Percentiles rank a stretch among this genome's conserved stretches.
Conservation (phyloP, 2,888 invertebrate genomes). For the Melinopterus prodromus region DNA sequence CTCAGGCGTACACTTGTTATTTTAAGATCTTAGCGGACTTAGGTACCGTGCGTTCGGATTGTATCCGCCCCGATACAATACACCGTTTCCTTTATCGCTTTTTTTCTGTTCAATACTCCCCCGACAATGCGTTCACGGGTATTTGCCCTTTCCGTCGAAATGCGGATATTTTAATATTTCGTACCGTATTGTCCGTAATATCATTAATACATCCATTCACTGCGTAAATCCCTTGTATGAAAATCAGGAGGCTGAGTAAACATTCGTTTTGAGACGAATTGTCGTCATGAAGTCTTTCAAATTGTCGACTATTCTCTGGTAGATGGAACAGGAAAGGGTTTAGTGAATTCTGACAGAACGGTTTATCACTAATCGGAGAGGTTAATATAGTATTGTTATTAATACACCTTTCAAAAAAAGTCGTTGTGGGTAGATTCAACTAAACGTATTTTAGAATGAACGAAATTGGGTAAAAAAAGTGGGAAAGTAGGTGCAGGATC, state of each 20-base stretch:
- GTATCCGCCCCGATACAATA: conserved; percentile 7
- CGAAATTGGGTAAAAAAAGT: no score
- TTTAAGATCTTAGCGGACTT: conserved; percentile 39
- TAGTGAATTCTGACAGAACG: background rate
- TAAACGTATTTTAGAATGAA: no score
- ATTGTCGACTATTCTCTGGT: background rate
- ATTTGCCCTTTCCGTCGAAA: background rate
- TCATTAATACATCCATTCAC: background rate
- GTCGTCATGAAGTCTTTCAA: background rate
- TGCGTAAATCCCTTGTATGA: background rate
- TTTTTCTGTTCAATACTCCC: conserved; percentile 18
- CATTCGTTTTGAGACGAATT: background rate
- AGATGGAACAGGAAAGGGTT: background rate
- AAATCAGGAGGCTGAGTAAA: background rate
- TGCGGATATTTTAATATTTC: conserved; percentile 4
- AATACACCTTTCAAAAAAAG: no score
- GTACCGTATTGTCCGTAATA: background rate
- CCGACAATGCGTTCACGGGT: conserved; percentile 11
- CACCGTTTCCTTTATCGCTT: conserved; percentile 18
- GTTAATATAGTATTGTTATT: no score
- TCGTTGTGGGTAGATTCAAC: no score
- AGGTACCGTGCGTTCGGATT: conserved; percentile 25
- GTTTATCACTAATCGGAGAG: background rate
- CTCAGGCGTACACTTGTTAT: conserved; percentile 40
- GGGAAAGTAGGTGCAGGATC: no score